These are phyloP conservation scores for Drosophila trichaetosa DNA, from an alignment of 2,888 invertebrate genomes.

Conservation along the genomic window DNA sequence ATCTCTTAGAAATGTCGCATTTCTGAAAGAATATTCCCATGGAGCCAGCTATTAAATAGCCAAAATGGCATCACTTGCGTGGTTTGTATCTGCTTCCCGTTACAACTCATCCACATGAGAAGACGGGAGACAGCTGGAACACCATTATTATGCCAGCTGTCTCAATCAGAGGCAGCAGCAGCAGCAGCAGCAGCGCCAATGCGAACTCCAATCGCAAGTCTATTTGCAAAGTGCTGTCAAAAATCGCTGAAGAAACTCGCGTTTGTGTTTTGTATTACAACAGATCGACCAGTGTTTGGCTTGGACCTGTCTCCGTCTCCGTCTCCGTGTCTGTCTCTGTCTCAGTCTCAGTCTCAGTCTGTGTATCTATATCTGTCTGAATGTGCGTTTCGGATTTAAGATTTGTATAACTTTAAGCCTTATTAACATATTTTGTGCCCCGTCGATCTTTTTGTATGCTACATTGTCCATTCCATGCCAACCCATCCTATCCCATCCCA, in stretches of 20 bases:
- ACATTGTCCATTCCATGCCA: constrained; percentile 32
- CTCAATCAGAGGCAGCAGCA: constrained; percentile 1
- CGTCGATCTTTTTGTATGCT: constrained; percentile 35
- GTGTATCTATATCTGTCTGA: background rate
- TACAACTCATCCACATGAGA: constrained; percentile 24
- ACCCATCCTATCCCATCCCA: constrained; percentile 4
- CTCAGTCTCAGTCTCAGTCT: background rate
- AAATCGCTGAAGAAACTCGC: constrained; percentile 47
- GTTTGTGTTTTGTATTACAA: constrained; percentile 63
- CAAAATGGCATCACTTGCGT: constrained; percentile 2
- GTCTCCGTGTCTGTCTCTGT: background rate
- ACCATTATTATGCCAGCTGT: constrained; percentile 50
- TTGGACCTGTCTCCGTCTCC: background rate
- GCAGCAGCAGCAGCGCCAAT: constrained; percentile 11
- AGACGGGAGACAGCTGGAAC: constrained; percentile 33
- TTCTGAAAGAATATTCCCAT: background rate
- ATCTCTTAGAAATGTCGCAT: too few species aligned
- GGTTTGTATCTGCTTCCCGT: background rate
- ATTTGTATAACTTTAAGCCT: constrained; percentile 75
- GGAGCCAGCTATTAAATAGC: background rate
- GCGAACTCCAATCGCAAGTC: constrained; percentile 1
- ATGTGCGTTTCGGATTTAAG: constrained; percentile 13
- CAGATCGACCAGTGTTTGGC: constrained; percentile 35
- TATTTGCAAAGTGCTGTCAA: constrained; percentile 48
- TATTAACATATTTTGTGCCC: constrained; percentile 78